A percentile compares a stretch with the other conserved stretches of the same genome.
These are phyloP conservation scores for Cylloceria caligata DNA, from an alignment of 2,888 invertebrate species.

Conservation along the genomic window DNA sequence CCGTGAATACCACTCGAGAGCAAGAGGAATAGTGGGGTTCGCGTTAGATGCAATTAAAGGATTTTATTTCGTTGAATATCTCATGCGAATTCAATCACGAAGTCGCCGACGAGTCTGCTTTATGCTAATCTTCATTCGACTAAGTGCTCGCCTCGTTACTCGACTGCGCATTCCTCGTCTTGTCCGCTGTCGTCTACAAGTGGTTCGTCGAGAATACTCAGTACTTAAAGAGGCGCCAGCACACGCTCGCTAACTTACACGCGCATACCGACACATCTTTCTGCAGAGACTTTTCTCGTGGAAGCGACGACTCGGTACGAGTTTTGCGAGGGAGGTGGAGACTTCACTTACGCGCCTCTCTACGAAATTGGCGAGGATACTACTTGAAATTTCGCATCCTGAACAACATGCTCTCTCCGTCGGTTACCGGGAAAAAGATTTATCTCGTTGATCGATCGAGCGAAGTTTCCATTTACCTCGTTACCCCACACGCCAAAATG, in stretches of 20 bases:
- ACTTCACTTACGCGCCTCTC: neutral
- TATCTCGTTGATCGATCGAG: constrained; percentile 61
- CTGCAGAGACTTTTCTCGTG: neutral
- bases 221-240: constrained; percentile 57
- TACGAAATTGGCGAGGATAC: constrained; percentile 14
- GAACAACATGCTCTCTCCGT: constrained; percentile 2
- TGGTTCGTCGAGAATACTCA: constrained; percentile 60
- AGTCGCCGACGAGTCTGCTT: constrained; percentile 26
- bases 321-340: neutral
- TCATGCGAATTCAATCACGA: constrained; percentile 54
- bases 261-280: neutral
- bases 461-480: constrained; percentile 63
- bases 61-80: constrained; percentile 58
- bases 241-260: neutral
- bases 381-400: constrained; percentile 40
- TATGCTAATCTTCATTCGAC: constrained; percentile 60
- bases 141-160: constrained; percentile 54
- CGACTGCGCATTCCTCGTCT: constrained; percentile 52
- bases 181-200: constrained; percentile 60
- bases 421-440: constrained; percentile 50
- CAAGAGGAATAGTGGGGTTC: neutral
- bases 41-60: constrained; percentile 19
- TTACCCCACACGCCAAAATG: constrained; percentile 40
- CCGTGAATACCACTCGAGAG: neutral
- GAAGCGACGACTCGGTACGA: neutral